Conservation (phyloP, 2,888 invertebrate species). For the Syrista parreyssii region DNA sequence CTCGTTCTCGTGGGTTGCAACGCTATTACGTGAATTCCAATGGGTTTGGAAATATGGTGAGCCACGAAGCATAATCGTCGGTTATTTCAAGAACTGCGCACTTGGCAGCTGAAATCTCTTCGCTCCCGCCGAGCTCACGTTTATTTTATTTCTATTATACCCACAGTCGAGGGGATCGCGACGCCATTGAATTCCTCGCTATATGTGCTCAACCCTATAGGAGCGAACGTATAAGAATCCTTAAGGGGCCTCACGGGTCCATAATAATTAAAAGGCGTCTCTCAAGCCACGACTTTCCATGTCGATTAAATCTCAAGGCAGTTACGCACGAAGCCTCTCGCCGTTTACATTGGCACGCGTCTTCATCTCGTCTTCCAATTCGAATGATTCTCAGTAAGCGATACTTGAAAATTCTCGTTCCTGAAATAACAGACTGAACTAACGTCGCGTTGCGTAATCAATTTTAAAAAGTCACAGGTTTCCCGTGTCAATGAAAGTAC, state of each 20-base stretch:
- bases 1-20: not conserved
- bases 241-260: not conserved
- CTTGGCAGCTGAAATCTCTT: not conserved
- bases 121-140: not conserved
- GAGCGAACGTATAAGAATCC: not conserved
- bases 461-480: not conserved
- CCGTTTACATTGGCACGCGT: not conserved
- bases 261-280: not conserved
- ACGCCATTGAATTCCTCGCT: not conserved
- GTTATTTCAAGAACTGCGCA: conserved; percentile 4
- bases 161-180: not conserved
- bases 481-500: not conserved
- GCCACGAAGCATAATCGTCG: not conserved
- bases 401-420: not conserved
- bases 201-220: not conserved
- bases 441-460: not conserved
- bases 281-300: not conserved
- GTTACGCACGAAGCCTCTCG: not conserved
- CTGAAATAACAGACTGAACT: not conserved
- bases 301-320: not conserved
- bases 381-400: not conserved
- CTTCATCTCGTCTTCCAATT: not conserved
- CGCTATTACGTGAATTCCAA: not conserved
- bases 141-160: not conserved
- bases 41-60: not conserved